phyloP scores from a whole-genome alignment of 2,797 vertebrate genomes.

The Champsocephalus esox region DNA sequence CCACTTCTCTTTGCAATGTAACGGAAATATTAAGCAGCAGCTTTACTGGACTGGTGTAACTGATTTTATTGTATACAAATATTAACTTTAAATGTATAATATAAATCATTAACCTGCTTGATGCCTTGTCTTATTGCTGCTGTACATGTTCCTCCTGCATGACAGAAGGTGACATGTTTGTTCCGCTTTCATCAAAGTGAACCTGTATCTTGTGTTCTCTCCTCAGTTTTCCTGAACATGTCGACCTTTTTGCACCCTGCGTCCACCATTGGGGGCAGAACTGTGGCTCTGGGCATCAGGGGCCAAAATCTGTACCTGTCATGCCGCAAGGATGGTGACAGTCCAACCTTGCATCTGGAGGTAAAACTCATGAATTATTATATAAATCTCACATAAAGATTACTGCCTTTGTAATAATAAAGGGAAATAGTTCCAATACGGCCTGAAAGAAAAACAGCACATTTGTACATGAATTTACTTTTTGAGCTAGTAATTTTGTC shows the following conservation, averaged over 20 bases:
- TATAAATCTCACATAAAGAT: background rate
- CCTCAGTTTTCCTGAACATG: conserved; percentile 76
- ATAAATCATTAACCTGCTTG: background rate
- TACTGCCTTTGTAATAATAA: background rate
- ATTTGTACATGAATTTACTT: background rate
- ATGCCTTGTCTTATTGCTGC: background rate
- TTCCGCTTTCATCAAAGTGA: background rate
- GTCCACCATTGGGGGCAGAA: conserved; percentile 22
- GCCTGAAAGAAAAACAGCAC: background rate
- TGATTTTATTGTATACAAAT: background rate
- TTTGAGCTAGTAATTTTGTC: background rate
- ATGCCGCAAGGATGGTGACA: conserved; percentile 37
- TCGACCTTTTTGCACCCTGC: conserved; percentile 58
- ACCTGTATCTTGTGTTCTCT: conserved; percentile 22
- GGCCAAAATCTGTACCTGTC: conserved; percentile 71
- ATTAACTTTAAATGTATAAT: background rate
- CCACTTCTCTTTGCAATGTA: background rate
- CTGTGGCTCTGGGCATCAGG: conserved; percentile 74
- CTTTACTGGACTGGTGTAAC: background rate
- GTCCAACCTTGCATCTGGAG: conserved; percentile 74
- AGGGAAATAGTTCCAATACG: background rate
- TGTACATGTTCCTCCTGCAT: background rate
- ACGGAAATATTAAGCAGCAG: background rate
- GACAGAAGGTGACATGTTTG: background rate
- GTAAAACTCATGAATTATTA: conserved; percentile 50